These are phyloP conservation scores for Cataglyphis rosenhaueri DNA, from an alignment of 2,888 invertebrate species.

Conservation along the genomic window DNA sequence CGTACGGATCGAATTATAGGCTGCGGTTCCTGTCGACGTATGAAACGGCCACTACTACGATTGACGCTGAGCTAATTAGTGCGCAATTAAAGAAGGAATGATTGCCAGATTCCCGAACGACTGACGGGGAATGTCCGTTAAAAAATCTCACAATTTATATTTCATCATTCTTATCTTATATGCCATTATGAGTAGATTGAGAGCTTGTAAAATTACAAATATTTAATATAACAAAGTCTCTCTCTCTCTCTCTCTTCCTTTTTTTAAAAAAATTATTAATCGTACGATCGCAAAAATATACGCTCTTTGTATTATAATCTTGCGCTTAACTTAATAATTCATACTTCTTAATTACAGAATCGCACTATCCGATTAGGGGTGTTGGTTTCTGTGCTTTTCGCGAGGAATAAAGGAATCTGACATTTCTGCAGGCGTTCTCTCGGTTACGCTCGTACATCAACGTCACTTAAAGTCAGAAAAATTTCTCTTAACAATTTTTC, in stretches of 20 bases:
- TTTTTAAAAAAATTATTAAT: neutral
- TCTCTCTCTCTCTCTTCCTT: neutral
- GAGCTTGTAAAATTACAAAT: slow-evolving; percentile 25
- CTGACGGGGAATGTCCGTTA: neutral
- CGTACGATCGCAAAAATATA: neutral
- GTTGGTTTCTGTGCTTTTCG: slow-evolving; percentile 49
- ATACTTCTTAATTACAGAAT: slow-evolving; percentile 30
- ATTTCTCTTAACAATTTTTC: slow-evolving; percentile 71
- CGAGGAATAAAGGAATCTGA: slow-evolving; percentile 60
- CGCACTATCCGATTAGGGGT: neutral
- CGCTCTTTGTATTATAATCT: neutral
- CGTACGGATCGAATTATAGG: slow-evolving; percentile 56
- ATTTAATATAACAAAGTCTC: slow-evolving; percentile 5
- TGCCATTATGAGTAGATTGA: slow-evolving; percentile 9
- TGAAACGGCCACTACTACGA: slow-evolving; percentile 20
- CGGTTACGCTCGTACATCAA: slow-evolving; percentile 69
- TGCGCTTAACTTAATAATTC: slow-evolving; percentile 17
- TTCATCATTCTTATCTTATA: slow-evolving; percentile 13
- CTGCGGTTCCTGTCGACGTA: slow-evolving; percentile 1
- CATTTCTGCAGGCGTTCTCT: slow-evolving; percentile 61
- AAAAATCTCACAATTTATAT: slow-evolving; percentile 39
- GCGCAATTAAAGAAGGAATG: slow-evolving; percentile 34
- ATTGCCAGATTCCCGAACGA: slow-evolving; percentile 30
- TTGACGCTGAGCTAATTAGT: slow-evolving; percentile 43
- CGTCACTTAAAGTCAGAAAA: slow-evolving; percentile 71